phyloP scores from a whole-genome alignment of 2,888 invertebrate genomes.

The Eilema caniola region DNA sequence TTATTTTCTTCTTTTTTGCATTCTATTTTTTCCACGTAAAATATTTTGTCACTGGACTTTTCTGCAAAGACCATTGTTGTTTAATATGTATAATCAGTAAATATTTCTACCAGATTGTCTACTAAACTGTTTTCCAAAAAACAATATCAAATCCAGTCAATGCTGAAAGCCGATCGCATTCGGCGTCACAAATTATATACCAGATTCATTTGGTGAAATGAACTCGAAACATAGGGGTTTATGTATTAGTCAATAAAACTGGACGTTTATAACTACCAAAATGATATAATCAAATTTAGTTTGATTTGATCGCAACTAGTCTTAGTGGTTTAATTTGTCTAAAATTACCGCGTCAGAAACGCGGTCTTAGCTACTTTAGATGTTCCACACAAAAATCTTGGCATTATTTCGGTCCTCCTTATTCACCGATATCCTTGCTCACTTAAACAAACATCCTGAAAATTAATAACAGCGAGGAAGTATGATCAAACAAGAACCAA shows the following conservation, averaged over 20 bases:
- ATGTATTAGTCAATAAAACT: too few relatives aligned
- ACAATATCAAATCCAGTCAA: too few relatives aligned
- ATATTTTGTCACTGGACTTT: neutral
- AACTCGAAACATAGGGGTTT: neutral
- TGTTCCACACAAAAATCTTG: neutral
- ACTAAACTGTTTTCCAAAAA: too few relatives aligned
- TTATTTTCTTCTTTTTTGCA: neutral
- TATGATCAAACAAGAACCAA: conserved; percentile 22
- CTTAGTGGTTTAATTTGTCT: too few relatives aligned
- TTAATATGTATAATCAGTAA: neutral
- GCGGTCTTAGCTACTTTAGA: neutral
- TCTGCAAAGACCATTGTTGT: neutral
- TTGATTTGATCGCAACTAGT: too few relatives aligned
- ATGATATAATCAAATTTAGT: too few relatives aligned
- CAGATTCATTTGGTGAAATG: neutral
- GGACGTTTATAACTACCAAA: too few relatives aligned
- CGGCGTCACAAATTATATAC: neutral
- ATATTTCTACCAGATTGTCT: too few relatives aligned
- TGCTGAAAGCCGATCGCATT: neutral
- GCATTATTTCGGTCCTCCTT: neutral
- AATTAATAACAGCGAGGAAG: conserved; percentile 24
- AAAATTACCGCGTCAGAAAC: too few relatives aligned
- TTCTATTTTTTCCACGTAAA: neutral
- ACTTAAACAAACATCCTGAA: conserved; percentile 27
- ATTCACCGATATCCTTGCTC: conserved; percentile 7